A percentile compares a stretch with the other conserved stretches of the same genome.
These are phyloP conservation scores for Cistogaster globosa DNA, from an alignment of 2,888 invertebrate species.

Conservation along the genomic window DNA sequence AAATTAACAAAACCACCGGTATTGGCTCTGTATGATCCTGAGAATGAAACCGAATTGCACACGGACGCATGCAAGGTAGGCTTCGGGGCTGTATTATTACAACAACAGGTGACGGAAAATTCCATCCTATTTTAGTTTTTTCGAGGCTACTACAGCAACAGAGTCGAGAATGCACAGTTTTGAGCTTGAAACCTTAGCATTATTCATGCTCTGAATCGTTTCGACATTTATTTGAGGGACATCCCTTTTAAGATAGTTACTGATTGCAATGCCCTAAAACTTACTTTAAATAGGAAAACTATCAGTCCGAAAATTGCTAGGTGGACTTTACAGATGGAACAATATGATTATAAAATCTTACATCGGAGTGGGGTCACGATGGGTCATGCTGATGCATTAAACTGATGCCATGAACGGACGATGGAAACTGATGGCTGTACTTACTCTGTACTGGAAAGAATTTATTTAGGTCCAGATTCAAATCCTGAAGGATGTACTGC, in stretches of 20 bases:
- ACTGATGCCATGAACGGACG: no score
- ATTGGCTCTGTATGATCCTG: conserved; percentile 14
- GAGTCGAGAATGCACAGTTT: conserved; percentile 71
- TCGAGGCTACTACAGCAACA: conserved; percentile 19
- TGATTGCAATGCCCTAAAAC: no score
- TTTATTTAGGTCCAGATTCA: no score
- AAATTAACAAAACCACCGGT: conserved; percentile 1
- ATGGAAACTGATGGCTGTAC: no score
- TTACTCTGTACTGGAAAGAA: no score
- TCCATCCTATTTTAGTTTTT: conserved; percentile 11
- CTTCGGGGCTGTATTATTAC: conserved; percentile 25
- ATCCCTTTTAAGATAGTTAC: conserved; percentile 72
- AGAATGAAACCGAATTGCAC: background rate
- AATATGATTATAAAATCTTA: no score
- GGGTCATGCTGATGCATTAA: no score
- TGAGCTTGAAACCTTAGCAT: conserved; percentile 71
- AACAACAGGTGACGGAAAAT: conserved; percentile 15
- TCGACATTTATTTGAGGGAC: conserved; percentile 51
- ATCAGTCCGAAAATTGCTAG: no score
- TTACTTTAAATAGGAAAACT: no score
- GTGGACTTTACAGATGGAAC: no score
- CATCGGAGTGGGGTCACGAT: no score
- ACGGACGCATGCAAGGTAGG: conserved; percentile 43
- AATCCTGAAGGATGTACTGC: no score
- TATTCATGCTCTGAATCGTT: conserved; percentile 73